Base-by-base conservation (phyloP, 2,113 vertebrate species). In the Pomatorhinus ruficollis region DNA sequence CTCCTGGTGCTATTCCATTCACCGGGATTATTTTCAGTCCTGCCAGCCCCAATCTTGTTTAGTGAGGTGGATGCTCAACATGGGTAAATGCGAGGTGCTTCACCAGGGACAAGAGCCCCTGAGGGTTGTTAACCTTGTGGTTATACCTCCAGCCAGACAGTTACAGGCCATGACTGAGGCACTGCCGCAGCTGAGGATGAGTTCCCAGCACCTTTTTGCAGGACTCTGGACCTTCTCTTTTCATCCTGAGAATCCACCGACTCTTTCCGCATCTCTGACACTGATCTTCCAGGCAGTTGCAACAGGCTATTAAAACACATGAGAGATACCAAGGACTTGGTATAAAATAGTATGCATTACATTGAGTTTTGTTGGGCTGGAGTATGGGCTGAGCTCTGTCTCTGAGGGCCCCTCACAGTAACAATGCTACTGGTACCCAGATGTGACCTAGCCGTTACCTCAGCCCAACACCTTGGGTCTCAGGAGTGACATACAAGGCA, bases 401-500 rank as follows among this genome's bases (percentile, higher is more conserved):
- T 81, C 47, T 39, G 22, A 9, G n/a, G 70, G 23, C 2, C 12
- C 7, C 33, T 83, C 68, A 11, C 33, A 56, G 49, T 3, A 52
- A 21, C n/a, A 71, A 28, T 23, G 42, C 24, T 45, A 20, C 31
- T 2, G 1, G 59, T 15, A 39, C 39, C 37, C 40, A 60, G 25
- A n/a, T 8, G 11, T 37, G 54, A 63, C 19, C 25, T 28, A 23
- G 25, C 71, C 83, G 31, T 30, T 37, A 57, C 42, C 25, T 69
- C 35, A 93, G 60, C 33, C 66, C 24, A n/a, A 1, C 3, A 1
- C 10, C 37, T 68, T 2, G 0, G 23, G 9, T 64, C 71, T 83
- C 87, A 80, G 71, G 27, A 19, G 15, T 17, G 33, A 66, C 0
- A 0, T 23, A 45, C 28, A 63, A 15, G 12, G 18, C 27, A 39